Evolutionary conservation across 1,140 invertebrate genomes (phyloP).

Genomic region (Mesaphorura yosii): DNA sequence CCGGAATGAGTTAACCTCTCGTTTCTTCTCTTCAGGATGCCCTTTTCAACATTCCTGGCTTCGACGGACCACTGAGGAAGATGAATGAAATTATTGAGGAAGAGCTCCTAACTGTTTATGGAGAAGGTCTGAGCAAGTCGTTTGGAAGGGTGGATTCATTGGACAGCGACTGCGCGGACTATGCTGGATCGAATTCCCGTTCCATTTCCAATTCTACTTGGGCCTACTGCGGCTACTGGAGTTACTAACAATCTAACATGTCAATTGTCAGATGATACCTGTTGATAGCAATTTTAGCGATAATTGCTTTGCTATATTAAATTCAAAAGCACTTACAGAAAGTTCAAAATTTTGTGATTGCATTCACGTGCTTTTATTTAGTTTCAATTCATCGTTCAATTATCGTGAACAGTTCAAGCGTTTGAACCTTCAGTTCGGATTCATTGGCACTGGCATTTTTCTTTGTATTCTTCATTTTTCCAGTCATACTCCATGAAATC

Average conservation of each 20-base stretch:
- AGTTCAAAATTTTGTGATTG: not conserved
- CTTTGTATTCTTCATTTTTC: not conserved
- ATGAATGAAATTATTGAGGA: not conserved
- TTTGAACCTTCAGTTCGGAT: not conserved
- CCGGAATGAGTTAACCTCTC: not conserved
- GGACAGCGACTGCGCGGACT: not conserved
- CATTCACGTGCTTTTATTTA: not conserved
- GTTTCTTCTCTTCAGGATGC: not conserved
- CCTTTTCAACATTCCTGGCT: not conserved
- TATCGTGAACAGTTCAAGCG: not conserved
- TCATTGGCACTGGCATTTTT: not conserved
- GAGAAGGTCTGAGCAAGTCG: not conserved
- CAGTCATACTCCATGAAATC: conserved; percentile 16
- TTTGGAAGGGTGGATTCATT: not conserved
- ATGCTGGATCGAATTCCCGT: not conserved
- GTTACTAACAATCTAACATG: not conserved
- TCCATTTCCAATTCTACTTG: too few relatives aligned
- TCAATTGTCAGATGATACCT: too few relatives aligned
- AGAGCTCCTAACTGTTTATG: not conserved
- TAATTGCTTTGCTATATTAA: too few relatives aligned
- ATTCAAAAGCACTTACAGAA: not conserved
- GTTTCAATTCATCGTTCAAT: not conserved
- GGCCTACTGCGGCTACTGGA: not conserved
- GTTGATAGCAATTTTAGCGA: too few relatives aligned
- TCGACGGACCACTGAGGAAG: not conserved